These are phyloP conservation scores for Dasyprocta punctata DNA, from an alignment of 2,113 vertebrate genomes.

Conservation along the genomic window DNA sequence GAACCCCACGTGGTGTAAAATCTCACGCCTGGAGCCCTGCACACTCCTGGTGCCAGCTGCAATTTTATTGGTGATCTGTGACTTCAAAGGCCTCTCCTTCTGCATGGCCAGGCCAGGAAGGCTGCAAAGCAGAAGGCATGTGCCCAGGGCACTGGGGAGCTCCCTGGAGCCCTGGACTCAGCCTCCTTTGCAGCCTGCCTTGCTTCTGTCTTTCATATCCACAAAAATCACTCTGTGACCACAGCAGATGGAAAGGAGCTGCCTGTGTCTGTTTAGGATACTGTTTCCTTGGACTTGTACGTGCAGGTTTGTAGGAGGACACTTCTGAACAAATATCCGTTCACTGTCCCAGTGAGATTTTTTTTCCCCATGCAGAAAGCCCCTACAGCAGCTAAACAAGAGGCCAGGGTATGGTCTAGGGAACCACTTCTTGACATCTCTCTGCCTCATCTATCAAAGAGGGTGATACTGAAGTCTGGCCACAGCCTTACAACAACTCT, in stretches of 20 bases:
- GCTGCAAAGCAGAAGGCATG: constrained; percentile 78
- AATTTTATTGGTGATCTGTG: constrained; percentile 89
- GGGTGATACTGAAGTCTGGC: neutral
- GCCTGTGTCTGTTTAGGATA: neutral
- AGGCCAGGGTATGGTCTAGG: neutral
- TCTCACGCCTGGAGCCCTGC: constrained; percentile 82
- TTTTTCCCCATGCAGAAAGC: neutral
- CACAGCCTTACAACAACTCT: neutral
- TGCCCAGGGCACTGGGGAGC: constrained; percentile 78
- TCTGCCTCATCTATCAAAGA: neutral
- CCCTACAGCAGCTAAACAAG: neutral
- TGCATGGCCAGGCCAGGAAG: constrained; percentile 78
- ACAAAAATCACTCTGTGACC: constrained; percentile 9
- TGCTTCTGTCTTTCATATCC: neutral
- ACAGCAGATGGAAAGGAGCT: neutral
- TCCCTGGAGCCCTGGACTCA: constrained; percentile 5
- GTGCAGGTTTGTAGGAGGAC: neutral
- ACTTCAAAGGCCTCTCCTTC: constrained; percentile 88
- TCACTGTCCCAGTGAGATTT: neutral
- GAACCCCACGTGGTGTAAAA: constrained; percentile 80
- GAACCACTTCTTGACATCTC: neutral
- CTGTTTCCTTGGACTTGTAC: neutral
- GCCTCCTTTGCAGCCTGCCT: neutral
- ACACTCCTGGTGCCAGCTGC: constrained; percentile 88
- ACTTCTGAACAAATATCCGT: neutral